Evolutionary conservation across 2,888 invertebrate genomes (phyloP).

Genomic region (Lissonota sp.): DNA sequence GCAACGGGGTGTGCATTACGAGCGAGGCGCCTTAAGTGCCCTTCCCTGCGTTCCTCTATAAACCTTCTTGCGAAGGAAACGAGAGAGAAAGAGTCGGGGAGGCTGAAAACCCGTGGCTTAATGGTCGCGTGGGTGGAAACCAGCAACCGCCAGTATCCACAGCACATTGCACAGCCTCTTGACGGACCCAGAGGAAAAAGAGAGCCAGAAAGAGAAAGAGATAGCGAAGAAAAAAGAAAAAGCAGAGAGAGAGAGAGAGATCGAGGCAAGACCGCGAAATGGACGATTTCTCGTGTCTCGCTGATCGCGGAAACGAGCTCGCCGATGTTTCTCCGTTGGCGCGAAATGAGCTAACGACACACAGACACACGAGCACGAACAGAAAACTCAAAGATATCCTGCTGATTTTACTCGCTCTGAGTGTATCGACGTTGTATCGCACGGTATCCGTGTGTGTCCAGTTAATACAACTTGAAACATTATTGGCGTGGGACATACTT

Average conservation of each 20-base stretch:
- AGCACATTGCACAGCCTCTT: constrained; percentile 32
- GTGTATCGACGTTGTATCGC: not conserved
- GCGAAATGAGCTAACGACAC: constrained; percentile 59
- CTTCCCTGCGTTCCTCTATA: constrained; percentile 6
- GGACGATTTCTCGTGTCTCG: constrained; percentile 62
- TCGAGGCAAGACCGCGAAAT: constrained; percentile 53
- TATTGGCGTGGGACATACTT: constrained; percentile 23
- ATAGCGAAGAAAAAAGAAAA: not conserved
- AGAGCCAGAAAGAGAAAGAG: not conserved
- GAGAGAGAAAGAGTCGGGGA: constrained; percentile 46
- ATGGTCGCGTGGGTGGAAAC: constrained; percentile 77
- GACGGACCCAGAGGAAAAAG: constrained; percentile 14
- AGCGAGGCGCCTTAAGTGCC: constrained; percentile 74
- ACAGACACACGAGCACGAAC: constrained; percentile 17
- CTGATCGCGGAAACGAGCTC: constrained; percentile 64
- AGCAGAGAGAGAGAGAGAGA: constrained; percentile 3
- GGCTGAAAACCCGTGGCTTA: constrained; percentile 67
- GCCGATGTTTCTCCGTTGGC: constrained; percentile 60
- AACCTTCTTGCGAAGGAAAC: not conserved
- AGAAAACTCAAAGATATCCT: constrained; percentile 21
- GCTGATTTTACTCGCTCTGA: constrained; percentile 20
- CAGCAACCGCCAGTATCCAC: constrained; percentile 65
- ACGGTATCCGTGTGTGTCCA: constrained; percentile 17
- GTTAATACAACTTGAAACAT: constrained; percentile 13
- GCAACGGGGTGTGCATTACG: constrained; percentile 71